Base-by-base conservation (phyloP, 2,113 vertebrate genomes). In the Ceratotherium simum region DNA sequence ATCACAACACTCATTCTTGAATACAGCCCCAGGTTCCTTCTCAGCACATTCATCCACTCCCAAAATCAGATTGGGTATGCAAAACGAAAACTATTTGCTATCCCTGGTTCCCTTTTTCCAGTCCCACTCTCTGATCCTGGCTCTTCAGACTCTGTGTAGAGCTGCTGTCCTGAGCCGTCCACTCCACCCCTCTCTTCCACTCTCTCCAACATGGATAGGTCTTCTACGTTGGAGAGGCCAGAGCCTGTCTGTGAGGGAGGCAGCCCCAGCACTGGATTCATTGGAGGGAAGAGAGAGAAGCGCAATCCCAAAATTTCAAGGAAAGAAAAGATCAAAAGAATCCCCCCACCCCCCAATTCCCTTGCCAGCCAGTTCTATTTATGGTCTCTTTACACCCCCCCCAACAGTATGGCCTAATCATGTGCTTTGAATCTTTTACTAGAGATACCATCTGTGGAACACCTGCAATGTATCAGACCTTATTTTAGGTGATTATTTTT, bases 401-500 rank as follows among this genome's bases (percentile, higher is more conserved):
- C 95, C 48, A 72, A 48, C 64, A 90, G 33, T 36, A 42, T 36
- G 72, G 56, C 54, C 82, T 78, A 65, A 64, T 83, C 56, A 42
- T 48, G 39, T 87, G 88, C 79, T 84, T 95, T 85, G 86, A 67
- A 69, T 87, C 73, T 96, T 93, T 92, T 42, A 76, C 84, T 81
- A 64, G 46, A 81, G 39, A n/a, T 21, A 29, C 83, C 96, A 90
- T 90, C 80, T 94, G 95, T 73, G 58, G 75, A 93, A 27, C 73
- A 93, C 95, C 83, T 97, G 84, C 9, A 18, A 36, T 14, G 64
- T 31, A 83, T 80, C 64, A 60, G 88, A 58, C 29, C 23, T 87
- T 87, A 79, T 88, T 94, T 96, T 54, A 58, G 27, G 42, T 84
- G 70, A 79, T 88, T 75, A 83, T 64, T 92, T 96, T 97, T 96